phyloP scores from a whole-genome alignment of 2,113 vertebrate genomes.

The Petromus typicus region DNA sequence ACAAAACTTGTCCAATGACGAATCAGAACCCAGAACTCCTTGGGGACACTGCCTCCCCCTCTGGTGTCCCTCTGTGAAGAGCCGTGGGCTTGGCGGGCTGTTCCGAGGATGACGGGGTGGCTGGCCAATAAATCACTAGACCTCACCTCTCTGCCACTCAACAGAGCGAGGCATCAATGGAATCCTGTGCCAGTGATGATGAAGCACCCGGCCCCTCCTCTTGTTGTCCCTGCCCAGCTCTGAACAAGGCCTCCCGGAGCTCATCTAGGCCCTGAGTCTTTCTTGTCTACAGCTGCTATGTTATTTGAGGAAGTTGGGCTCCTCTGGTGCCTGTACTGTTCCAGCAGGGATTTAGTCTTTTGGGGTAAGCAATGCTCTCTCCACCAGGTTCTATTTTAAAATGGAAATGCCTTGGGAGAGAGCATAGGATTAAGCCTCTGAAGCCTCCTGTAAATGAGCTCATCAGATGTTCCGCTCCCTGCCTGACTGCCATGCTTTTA shows the following conservation, averaged over 20 bases:
- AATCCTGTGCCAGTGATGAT: constrained; percentile 63
- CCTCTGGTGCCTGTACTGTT: neutral
- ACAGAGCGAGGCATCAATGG: constrained; percentile 60
- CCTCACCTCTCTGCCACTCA: constrained; percentile 36
- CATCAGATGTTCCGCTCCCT: neutral
- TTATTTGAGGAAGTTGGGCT: constrained; percentile 15
- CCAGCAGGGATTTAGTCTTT: constrained; percentile 48
- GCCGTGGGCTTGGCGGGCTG: neutral
- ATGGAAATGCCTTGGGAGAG: neutral
- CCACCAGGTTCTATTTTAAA: neutral
- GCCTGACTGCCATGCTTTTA: neutral
- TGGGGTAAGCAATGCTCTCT: neutral
- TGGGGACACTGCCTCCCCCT: neutral
- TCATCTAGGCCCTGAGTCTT: neutral
- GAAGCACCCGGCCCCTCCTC: neutral
- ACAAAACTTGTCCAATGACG: neutral
- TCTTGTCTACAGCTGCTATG: neutral
- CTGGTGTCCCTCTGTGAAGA: neutral
- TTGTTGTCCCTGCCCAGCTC: neutral
- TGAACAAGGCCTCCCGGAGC: neutral
- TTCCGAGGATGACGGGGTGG: constrained; percentile 46
- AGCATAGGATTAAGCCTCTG: neutral
- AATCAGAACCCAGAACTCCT: neutral
- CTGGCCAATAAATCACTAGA: constrained; percentile 75
- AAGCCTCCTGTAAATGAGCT: constrained; percentile 16